Evolutionary conservation across 1,140 invertebrate genomes (phyloP).

Genomic region (Pogonomyrmex barbatus): DNA sequence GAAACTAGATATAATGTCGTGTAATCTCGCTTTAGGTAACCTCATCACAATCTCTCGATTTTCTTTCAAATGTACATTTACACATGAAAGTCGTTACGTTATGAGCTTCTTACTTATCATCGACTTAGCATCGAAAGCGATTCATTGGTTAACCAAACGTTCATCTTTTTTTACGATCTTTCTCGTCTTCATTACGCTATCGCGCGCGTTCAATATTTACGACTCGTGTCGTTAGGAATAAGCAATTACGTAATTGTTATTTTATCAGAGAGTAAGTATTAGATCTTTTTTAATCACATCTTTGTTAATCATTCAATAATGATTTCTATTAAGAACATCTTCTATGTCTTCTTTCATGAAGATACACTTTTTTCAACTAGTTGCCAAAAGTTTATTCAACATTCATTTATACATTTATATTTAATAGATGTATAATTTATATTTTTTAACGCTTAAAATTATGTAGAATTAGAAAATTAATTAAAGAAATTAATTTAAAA

Average conservation of each 20-base stretch:
- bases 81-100: slow-evolving; percentile 3
- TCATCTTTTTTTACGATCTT: neutral
- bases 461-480: neutral
- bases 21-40: slow-evolving; percentile 10
- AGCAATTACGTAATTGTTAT: slow-evolving; percentile 62
- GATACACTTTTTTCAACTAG: neutral
- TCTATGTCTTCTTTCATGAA: neutral
- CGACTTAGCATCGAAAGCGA: neutral
- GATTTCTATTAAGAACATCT: neutral
- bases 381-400: neutral
- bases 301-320: neutral
- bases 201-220: slow-evolving; percentile 62
- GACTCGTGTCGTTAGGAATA: slow-evolving; percentile 38
- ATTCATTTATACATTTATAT: neutral
- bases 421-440: neutral
- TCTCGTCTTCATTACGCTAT: neutral
- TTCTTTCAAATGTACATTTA: neutral
- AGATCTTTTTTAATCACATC: slow-evolving; percentile 39
- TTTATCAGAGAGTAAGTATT: slow-evolving; percentile 49
- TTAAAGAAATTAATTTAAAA: neutral
- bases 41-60: neutral
- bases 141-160: neutral
- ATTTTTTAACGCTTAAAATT: neutral
- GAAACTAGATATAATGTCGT: slow-evolving; percentile 17
- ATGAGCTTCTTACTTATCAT: neutral